A percentile compares a stretch with the other conserved stretches of the same genome.
Conservation (phyloP, 1,140 invertebrate genomes). For the Leptinotarsa defecta region DNA sequence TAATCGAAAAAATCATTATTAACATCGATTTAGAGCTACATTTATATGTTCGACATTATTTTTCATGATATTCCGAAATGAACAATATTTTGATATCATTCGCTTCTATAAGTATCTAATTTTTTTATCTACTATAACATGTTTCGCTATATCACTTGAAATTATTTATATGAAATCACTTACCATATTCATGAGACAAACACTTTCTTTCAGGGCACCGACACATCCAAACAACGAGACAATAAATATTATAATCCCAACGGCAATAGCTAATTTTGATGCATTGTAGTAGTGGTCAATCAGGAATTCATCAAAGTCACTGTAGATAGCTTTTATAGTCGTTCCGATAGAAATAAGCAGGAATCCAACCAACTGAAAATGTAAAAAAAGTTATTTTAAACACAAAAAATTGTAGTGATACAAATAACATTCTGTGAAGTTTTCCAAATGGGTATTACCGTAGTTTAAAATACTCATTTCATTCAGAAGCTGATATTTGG, state of each 20-base stretch:
- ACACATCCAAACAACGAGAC: conserved; percentile 82
- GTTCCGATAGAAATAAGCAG: conserved; percentile 78
- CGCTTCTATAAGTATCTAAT: no score
- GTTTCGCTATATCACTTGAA: background rate
- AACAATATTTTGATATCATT: no score
- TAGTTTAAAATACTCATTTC: no score
- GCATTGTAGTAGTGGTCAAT: conserved; percentile 71
- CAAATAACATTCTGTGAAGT: no score
- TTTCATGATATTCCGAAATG: no score
- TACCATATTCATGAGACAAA: conserved; percentile 79
- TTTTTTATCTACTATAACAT: no score
- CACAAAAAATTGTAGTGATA: no score
- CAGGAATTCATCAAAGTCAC: conserved; percentile 73
- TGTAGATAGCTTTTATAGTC: conserved; percentile 74
- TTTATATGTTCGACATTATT: no score
- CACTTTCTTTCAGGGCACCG: conserved; percentile 81
- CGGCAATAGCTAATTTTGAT: conserved; percentile 73
- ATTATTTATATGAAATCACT: conserved; percentile 51
- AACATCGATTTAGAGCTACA: no score
- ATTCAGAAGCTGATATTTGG: no score
- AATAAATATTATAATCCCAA: conserved; percentile 76
- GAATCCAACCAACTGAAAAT: conserved; percentile 70
- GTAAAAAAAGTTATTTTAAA: background rate
- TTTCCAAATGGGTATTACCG: no score
- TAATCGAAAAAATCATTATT: no score